Evolutionary conservation across 2,888 invertebrate genomes (phyloP).

Genomic region (Galerucella nymphaeae): DNA sequence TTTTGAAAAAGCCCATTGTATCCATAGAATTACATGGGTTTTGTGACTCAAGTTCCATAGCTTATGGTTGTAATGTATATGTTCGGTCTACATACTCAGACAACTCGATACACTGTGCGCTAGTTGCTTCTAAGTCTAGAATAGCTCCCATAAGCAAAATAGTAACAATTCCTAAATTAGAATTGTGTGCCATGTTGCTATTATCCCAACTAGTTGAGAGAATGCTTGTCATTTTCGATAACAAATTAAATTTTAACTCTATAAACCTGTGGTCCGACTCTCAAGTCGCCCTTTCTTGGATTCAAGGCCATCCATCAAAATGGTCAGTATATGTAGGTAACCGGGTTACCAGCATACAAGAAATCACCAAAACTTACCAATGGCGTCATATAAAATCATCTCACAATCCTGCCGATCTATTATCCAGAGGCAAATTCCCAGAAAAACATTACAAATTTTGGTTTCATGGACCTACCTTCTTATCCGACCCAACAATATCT

Average conservation of each 20-base stretch:
- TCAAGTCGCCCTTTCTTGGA: constrained; percentile 29
- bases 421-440: not conserved
- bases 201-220: constrained; percentile 21
- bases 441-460: not conserved
- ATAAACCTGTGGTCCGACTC: constrained; percentile 36
- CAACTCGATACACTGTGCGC: constrained; percentile 16
- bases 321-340: constrained; percentile 3
- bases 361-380: not conserved
- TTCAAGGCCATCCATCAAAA: not conserved
- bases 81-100: constrained; percentile 25
- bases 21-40: constrained; percentile 34
- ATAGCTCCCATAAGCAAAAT: constrained; percentile 37
- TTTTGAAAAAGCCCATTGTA: too few relatives aligned
- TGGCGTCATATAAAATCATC: too few relatives aligned
- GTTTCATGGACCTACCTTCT: not conserved
- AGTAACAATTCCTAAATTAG: constrained; percentile 32
- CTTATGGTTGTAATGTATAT: constrained; percentile 37
- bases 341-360: not conserved
- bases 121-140: constrained; percentile 31
- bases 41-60: constrained; percentile 23
- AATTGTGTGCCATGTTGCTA: constrained; percentile 35
- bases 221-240: constrained; percentile 13
- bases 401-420: constrained; percentile 4
- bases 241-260: constrained; percentile 14
- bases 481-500: too few relatives aligned